A percentile compares a stretch with the other conserved stretches of the same genome.
phyloP scores from a whole-genome alignment of 2,888 invertebrate species.

The Megalurothrips usitatus region DNA sequence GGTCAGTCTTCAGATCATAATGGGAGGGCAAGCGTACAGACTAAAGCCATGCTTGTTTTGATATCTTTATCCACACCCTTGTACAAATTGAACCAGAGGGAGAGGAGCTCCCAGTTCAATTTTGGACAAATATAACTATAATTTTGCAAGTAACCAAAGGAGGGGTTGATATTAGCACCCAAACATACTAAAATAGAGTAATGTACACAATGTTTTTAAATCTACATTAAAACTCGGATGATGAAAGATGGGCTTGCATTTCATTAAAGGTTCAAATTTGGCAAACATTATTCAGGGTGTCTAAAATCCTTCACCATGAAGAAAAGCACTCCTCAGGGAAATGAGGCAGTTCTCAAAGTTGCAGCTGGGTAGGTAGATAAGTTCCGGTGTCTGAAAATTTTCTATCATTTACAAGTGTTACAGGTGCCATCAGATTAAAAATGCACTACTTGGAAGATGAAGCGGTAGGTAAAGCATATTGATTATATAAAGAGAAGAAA shows the following conservation, averaged over 20 bases:
- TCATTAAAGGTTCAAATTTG: background rate
- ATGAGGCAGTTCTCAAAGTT: background rate
- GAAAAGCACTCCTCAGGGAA: background rate
- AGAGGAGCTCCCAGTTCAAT: too few relatives aligned
- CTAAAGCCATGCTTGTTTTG: background rate
- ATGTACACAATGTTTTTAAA: background rate
- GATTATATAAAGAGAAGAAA: too few relatives aligned
- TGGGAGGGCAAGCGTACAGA: background rate
- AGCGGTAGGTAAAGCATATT: too few relatives aligned
- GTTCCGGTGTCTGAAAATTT: too few relatives aligned
- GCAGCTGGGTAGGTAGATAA: too few relatives aligned
- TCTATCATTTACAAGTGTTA: too few relatives aligned
- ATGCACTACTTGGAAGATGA: too few relatives aligned
- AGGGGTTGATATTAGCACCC: too few relatives aligned
- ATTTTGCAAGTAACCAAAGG: too few relatives aligned
- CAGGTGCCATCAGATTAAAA: too few relatives aligned
- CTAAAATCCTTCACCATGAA: background rate
- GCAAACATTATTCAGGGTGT: slow-evolving; percentile 4
- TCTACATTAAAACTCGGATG: background rate
- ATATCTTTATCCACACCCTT: background rate
- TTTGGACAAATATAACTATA: too few relatives aligned
- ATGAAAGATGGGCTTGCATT: background rate
- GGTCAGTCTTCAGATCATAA: slow-evolving; percentile 14
- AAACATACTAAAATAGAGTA: slow-evolving; percentile 3
- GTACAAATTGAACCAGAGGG: background rate